These are phyloP conservation scores for Trachymyrmex septentrionalis DNA, from an alignment of 1,140 invertebrate species.

Conservation along the genomic window DNA sequence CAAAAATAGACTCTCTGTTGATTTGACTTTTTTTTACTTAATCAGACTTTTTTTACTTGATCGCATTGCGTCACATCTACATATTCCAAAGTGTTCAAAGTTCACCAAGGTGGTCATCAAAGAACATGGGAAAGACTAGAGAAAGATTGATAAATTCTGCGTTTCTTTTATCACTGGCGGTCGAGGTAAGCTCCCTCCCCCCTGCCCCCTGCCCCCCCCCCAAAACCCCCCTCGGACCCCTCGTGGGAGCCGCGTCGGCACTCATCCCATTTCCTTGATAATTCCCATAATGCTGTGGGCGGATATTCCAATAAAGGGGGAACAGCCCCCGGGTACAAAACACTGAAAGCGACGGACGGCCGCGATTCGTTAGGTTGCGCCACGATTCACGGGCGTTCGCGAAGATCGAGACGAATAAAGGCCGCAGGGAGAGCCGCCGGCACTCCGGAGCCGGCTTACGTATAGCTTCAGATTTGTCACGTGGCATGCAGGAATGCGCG, in stretches of 20 bases:
- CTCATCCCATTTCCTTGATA: slow-evolving; percentile 86
- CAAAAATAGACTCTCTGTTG: no score
- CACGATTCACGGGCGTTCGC: slow-evolving; percentile 78
- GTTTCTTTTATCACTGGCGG: slow-evolving; percentile 52
- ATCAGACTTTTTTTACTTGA: background rate
- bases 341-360: slow-evolving; percentile 76
- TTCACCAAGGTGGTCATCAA: background rate
- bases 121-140: background rate
- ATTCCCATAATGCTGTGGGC: slow-evolving; percentile 86
- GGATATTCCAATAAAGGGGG: slow-evolving; percentile 87
- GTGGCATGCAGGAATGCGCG: slow-evolving; percentile 56
- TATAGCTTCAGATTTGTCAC: slow-evolving; percentile 58
- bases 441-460: slow-evolving; percentile 45
- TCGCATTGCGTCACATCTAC: background rate
- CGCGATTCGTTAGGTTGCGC: slow-evolving; percentile 80
- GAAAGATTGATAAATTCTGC: slow-evolving; percentile 30
- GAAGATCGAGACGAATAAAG: slow-evolving; percentile 66
- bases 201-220: slow-evolving; percentile 63
- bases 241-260: slow-evolving; percentile 78
- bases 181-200: slow-evolving; percentile 58
- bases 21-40: background rate
- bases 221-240: slow-evolving; percentile 70
- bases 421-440: slow-evolving; percentile 41
- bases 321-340: slow-evolving; percentile 77
- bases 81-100: background rate